Base-by-base conservation (phyloP, 2,888 invertebrate species). In the Drosophila crucigera region DNA sequence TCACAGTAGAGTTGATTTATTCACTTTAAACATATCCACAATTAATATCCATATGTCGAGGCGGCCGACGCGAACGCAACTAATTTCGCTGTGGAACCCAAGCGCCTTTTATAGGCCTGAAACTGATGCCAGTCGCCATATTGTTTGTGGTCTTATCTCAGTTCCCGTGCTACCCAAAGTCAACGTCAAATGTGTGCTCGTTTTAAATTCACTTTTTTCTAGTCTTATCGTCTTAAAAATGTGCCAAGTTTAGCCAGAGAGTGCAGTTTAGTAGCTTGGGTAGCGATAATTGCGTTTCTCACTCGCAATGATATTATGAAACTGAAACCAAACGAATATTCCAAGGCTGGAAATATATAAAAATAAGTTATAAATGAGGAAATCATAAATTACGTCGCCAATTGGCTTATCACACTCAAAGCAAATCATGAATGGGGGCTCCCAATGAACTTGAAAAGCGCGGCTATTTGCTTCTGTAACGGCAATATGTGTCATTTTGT, bases 91-190 rank as follows among this genome's bases (percentile, higher is more conserved):
- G 31, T 11, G 5, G 9, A 62, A 9, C 2, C 30, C 33, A 19
- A 25, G 58, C 56, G 53, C 55, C 83, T 89, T 89, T 87, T 85
- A 85, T 85, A 89, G 78, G 62, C 62, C 53, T 37, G 9, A 19
- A 28, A 28, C 31, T 59, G 28, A 43, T 25, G 73, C 54, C 43
- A 33, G 22, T 35, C 71, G 67, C 85, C 84, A 84, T 83, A 78
- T 84, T 83, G 55, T 50, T 43, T 41, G 19, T 16, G 10, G 14
- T 53, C 64, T 69, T 61, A 69, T 79, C 74, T 11, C 14, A 62
- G 52, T 59, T 59, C 37, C 33, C 19, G 9, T 30, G 62, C 35
- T 53, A 22, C 55, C 43, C 53, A 76, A 71, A 66, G 53, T 56
- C 62, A 64, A 64, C 58, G 55, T 55, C 19, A 47, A 75, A 50